Percentiles rank a stretch among this genome's conserved stretches.
phyloP scores from a whole-genome alignment of 2,888 invertebrate species.

The Nowickia ferox region DNA sequence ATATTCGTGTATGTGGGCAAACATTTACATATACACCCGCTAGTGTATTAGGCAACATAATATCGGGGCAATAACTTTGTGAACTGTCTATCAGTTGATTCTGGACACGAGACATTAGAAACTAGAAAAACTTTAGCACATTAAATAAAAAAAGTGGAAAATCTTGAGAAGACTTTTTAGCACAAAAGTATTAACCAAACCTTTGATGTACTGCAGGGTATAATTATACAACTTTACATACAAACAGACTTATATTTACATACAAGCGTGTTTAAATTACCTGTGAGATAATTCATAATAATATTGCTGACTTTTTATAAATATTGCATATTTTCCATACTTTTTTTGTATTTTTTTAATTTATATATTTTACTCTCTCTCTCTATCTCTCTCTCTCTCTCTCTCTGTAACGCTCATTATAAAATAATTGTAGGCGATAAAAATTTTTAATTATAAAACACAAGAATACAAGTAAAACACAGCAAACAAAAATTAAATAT shows the following conservation, averaged over 20 bases:
- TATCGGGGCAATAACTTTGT: no score
- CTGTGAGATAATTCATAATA: conserved; percentile 48
- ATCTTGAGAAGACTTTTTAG: no score
- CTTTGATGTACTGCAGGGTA: background rate
- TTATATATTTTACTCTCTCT: conserved; percentile 1
- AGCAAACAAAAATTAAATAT: background rate
- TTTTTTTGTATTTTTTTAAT: conserved; percentile 11
- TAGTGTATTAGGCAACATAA: background rate
- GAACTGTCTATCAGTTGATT: no score
- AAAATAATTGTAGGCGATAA: conserved; percentile 37
- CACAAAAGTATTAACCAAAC: no score
- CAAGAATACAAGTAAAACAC: conserved; percentile 37
- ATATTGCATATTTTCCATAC: conserved; percentile 34
- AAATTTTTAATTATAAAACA: conserved; percentile 60
- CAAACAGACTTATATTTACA: no score
- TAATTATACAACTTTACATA: background rate
- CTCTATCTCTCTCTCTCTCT: background rate
- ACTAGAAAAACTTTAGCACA: no score
- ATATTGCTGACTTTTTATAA: conserved; percentile 58
- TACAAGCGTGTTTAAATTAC: conserved; percentile 2
- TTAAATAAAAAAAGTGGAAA: no score
- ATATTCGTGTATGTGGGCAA: background rate
- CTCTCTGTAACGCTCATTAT: background rate
- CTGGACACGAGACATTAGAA: no score
- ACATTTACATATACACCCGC: background rate